These are phyloP conservation scores for Callospermophilus lateralis DNA, from an alignment of 2,113 vertebrate genomes.

Conservation along the genomic window DNA sequence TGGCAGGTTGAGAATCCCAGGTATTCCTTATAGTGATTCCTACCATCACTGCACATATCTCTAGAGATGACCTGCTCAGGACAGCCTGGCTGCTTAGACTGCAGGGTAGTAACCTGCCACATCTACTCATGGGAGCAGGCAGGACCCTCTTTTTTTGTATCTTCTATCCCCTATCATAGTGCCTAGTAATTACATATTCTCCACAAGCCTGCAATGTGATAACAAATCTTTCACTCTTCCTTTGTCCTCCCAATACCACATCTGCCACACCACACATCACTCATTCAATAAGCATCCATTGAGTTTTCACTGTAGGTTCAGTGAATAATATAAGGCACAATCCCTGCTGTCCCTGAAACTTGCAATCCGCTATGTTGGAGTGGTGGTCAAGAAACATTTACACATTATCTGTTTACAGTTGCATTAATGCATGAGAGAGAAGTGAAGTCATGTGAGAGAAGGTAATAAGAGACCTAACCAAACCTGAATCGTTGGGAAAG, in stretches of 20 bases:
- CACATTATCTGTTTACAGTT: too few relatives aligned
- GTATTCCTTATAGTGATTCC: not conserved
- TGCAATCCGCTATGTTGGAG: not conserved
- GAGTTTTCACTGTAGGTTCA: not conserved
- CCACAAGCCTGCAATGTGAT: not conserved
- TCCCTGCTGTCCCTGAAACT: not conserved
- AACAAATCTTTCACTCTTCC: not conserved
- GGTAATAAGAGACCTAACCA: not conserved
- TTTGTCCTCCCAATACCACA: not conserved
- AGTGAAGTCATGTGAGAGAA: accelerated
- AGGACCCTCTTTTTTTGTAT: not conserved
- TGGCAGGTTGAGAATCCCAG: not conserved
- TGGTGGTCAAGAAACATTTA: not conserved
- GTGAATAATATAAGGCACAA: not conserved
- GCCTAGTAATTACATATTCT: not conserved
- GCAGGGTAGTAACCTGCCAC: not conserved
- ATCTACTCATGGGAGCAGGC: not conserved
- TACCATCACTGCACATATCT: not conserved
- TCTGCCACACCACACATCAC: not conserved
- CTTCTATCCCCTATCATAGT: not conserved
- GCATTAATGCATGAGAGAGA: too few relatives aligned
- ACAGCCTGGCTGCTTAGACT: not conserved
- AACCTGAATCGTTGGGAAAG: not conserved
- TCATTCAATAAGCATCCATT: not conserved
- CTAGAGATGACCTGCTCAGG: not conserved